Evolutionary conservation across 2,113 vertebrate genomes (phyloP).

Genomic region (Dascyllus trimaculatus): DNA sequence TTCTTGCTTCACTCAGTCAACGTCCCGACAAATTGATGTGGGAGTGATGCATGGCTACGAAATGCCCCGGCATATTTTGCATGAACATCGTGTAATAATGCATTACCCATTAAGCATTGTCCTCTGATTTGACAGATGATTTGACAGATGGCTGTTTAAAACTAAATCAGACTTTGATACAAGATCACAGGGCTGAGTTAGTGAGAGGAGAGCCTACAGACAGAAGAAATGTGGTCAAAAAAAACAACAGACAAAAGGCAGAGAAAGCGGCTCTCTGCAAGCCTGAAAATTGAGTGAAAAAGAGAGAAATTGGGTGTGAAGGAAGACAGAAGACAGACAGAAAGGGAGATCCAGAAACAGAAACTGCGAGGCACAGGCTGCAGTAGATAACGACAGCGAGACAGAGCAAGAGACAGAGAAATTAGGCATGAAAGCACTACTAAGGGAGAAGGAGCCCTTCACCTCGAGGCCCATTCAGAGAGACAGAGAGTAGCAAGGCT

Average conservation of each 20-base stretch:
- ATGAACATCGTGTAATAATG: conserved; percentile 46
- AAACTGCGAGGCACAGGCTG: conserved; percentile 18
- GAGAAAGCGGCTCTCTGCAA: conserved; percentile 19
- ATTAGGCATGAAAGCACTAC: conserved; percentile 53
- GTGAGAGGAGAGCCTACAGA: background rate
- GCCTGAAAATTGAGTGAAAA: conserved; percentile 18
- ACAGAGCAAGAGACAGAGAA: conserved; percentile 40
- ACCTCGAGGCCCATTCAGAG: conserved; percentile 44
- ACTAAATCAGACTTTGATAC: conserved; percentile 29
- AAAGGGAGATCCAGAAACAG: conserved; percentile 27
- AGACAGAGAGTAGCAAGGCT: conserved; percentile 38
- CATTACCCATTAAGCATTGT: conserved; percentile 28
- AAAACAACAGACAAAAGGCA: conserved; percentile 1
- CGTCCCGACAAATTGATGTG: conserved; percentile 46
- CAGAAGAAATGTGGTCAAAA: conserved; percentile 13
- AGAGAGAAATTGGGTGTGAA: conserved; percentile 22
- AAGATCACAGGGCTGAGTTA: conserved; percentile 3
- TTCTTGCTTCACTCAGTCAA: conserved; percentile 53
- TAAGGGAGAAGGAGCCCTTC: conserved; percentile 48
- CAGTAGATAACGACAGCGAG: conserved; percentile 28
- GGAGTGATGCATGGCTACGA: conserved; percentile 52
- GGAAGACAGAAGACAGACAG: conserved; percentile 17
- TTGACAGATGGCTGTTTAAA: conserved; percentile 34
- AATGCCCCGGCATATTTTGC: conserved; percentile 40
- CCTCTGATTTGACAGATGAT: conserved; percentile 28